Evolutionary conservation across 2,888 invertebrate genomes (phyloP), one percentile per base, ranked within the genome.

Genomic region (Emmelina monodactyla): DNA sequence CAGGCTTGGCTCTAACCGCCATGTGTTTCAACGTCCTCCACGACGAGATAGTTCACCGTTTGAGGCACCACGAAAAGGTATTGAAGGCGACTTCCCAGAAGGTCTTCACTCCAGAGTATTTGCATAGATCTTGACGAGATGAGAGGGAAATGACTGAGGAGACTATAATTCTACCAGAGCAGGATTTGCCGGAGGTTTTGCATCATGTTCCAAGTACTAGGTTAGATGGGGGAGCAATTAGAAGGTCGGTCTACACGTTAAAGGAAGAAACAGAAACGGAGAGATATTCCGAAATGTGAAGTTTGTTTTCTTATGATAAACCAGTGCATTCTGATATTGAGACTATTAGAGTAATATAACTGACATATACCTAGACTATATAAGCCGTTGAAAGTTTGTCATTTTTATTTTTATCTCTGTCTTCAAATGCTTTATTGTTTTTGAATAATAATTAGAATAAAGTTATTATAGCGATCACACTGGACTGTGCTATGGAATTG

Each of bases 1-100:
- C 89, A 22, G 93, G 93, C 1, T 87, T 94, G 83, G 92, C 93
- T 1, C 71, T 94, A 44, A 92, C 92, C 12, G 92, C 93, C 22
- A 93, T 93, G 92, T 92, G 92, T 55, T 93, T 93, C 71, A 92
- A 92, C 65, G 91, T 93, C 32, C 83, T 92, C 14, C 92, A 93
- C 61, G 92, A 92, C 61, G 92, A 92, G 65, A 91, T 93, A 40
- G 89, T 92, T 10, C 91, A 92, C 64, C 85, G 92, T 47, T 69
- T 90, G 41, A 86, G 87, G 52, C 88, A 88, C 52, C 78, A 81
- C 32, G 81, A 81, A 42, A 76, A 75, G 38, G 49, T 72, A 1
- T 43, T 73, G 3, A 75, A 71, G 42, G 58, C 62, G 1, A 67
- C 56, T 32, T 60, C 62, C 19, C 73, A 76, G 40, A 80, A 76